Base-by-base conservation (phyloP, 53 echinoderm and acorn worm species). In the Paracentrotus lividus region DNA sequence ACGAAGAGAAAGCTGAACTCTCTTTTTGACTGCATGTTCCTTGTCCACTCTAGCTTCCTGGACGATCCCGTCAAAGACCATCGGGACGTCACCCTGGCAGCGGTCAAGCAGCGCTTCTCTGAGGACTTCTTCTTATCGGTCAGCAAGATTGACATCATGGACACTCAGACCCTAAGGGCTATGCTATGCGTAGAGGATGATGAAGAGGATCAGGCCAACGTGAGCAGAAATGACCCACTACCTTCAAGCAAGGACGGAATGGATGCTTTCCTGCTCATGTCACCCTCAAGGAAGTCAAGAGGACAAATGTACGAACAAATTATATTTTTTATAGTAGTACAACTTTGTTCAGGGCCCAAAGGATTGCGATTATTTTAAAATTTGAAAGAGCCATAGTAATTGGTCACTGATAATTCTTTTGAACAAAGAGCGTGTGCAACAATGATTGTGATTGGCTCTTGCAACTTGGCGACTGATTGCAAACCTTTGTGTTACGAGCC, bases 71-170 rank as follows among this genome's bases (percentile, higher is more conserved):
- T 97, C 53, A 90, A 91, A 36, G 99, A 99, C 75, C 99, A 99
- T 55, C 95, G 99, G 13, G 96, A 99, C 32, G 94, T 97, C n/a
- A 95, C 93, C 51, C 93, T 99, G 75, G 86, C 96, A 8, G 99
- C 99, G 8, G 97, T 99, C 44, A 96, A 93, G 93, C 95, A 99
- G 75, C 94, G 99, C 23, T 99, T 96, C 90, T 86, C 95, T 1
- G 96, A 96, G 38, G 91, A 69, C 33, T 84, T 95, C 47, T 88
- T 87, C 67, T 86, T 76, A 15, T 64, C 61, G 21, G 99, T 97
- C 45, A 88, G 96, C 57, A 96, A 94, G 53, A 38, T 95, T 34
- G 93, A 94, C 16, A 72, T 96, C 38, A 94, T 95, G 85, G 93
- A 94, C 29, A 85, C 94, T 75, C 88, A 75, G 5, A 67, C 89